These are phyloP conservation scores for Scaptomyza polygonia DNA, from an alignment of 2,888 invertebrate genomes.

Conservation along the genomic window DNA sequence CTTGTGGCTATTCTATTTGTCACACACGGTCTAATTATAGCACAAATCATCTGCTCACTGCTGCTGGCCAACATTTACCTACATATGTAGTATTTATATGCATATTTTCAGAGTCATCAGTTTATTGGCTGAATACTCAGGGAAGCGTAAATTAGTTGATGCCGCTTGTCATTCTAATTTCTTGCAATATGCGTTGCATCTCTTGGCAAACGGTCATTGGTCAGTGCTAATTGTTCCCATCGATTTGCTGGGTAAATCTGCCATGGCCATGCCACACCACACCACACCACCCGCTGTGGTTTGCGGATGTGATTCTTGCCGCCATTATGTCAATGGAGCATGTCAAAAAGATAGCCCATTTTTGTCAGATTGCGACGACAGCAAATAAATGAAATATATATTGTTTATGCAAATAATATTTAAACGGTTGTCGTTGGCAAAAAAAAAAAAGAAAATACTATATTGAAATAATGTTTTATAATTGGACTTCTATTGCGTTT, in stretches of 20 bases:
- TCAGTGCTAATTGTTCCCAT: slow-evolving; percentile 41
- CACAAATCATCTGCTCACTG: slow-evolving; percentile 38
- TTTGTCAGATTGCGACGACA: neutral
- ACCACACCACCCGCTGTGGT: slow-evolving; percentile 8
- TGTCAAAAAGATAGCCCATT: slow-evolving; percentile 31
- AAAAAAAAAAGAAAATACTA: neutral
- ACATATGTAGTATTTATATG: slow-evolving; percentile 23
- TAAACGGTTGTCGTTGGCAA: neutral
- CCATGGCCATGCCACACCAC: slow-evolving; percentile 15
- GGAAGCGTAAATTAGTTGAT: slow-evolving; percentile 30
- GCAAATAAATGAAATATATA: neutral
- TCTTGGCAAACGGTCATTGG: slow-evolving; percentile 14
- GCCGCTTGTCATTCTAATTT: slow-evolving; percentile 43
- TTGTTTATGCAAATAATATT: neutral
- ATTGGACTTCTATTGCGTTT: neutral
- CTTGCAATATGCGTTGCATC: slow-evolving; percentile 65
- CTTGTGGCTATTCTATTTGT: slow-evolving; percentile 44
- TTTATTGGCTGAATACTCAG: slow-evolving; percentile 47
- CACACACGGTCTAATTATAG: slow-evolving; percentile 62
- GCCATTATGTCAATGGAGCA: slow-evolving; percentile 20
- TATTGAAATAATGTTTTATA: slow-evolving; percentile 1
- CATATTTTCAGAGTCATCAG: slow-evolving; percentile 56
- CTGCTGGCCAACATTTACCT: slow-evolving; percentile 25
- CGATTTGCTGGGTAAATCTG: slow-evolving; percentile 39
- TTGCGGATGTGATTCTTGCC: slow-evolving; percentile 28